These are phyloP conservation scores for Asarcornis scutulata DNA, from an alignment of 2,113 vertebrate species.

Conservation along the genomic window DNA sequence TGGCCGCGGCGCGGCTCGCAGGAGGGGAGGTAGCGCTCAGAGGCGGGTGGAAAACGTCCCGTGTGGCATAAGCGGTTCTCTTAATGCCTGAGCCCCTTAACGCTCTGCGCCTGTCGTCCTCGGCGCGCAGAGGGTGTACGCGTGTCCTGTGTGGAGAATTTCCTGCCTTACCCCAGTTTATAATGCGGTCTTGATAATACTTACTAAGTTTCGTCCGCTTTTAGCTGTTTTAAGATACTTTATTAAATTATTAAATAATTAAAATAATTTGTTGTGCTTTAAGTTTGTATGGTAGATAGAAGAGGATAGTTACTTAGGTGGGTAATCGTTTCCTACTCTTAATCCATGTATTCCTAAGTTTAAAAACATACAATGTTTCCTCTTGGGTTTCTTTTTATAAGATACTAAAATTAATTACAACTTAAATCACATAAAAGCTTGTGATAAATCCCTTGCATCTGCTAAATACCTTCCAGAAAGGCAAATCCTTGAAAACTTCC, in stretches of 20 bases:
- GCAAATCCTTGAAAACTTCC: background rate
- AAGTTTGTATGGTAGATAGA: background rate
- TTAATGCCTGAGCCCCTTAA: no score
- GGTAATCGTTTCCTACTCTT: background rate
- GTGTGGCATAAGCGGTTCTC: accelerated
- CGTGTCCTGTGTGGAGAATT: background rate
- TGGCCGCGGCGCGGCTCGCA: accelerated
- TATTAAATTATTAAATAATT: background rate
- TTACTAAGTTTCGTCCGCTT: background rate
- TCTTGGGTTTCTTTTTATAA: background rate
- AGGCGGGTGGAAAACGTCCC: accelerated
- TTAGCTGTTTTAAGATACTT: background rate
- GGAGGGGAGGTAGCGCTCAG: accelerated
- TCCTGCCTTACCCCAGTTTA: background rate
- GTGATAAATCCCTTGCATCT: background rate
- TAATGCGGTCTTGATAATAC: background rate
- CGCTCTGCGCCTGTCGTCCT: accelerated
- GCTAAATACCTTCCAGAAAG: background rate
- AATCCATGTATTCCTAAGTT: background rate
- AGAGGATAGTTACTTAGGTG: background rate
- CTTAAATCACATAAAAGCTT: background rate
- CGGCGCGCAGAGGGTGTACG: background rate
- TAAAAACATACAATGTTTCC: background rate
- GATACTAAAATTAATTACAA: background rate
- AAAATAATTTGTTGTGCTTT: background rate